Evolutionary conservation across 2,888 invertebrate genomes (phyloP).

Genomic region (Physocephala rufipes): DNA sequence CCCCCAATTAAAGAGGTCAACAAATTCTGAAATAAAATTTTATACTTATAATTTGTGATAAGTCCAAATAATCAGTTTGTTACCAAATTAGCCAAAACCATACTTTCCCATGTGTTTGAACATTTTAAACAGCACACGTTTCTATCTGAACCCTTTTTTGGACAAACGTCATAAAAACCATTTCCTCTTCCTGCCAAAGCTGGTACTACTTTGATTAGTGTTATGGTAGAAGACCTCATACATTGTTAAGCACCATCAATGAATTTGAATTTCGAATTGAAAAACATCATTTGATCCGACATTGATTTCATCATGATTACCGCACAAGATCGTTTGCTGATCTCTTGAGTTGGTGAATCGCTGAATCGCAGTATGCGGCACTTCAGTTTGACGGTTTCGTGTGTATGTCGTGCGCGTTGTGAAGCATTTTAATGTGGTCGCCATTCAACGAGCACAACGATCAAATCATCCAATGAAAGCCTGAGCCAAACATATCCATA

Average conservation of each 20-base stretch:
- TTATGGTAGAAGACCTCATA: not conserved
- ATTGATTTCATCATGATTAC: slow-evolving; percentile 30
- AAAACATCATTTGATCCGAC: slow-evolving; percentile 28
- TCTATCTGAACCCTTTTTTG: slow-evolving; percentile 7
- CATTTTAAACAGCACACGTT: too few relatives aligned
- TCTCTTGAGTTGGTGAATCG: slow-evolving; percentile 1
- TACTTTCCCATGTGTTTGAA: too few relatives aligned
- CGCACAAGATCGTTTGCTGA: slow-evolving; percentile 25
- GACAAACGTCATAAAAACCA: slow-evolving; percentile 10
- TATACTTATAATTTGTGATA: too few relatives aligned
- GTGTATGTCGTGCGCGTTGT: slow-evolving; percentile 16
- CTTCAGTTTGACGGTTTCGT: slow-evolving; percentile 3
- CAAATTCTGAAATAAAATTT: too few relatives aligned
- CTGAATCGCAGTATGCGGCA: slow-evolving; percentile 8
- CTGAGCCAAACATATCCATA: not conserved
- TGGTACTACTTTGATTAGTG: not conserved
- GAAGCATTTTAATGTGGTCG: slow-evolving; percentile 31
- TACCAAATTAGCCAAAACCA: too few relatives aligned
- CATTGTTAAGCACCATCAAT: not conserved
- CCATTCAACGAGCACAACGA: slow-evolving; percentile 16
- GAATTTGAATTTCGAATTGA: slow-evolving; percentile 28
- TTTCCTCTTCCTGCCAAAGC: slow-evolving; percentile 18
- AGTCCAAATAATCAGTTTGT: too few relatives aligned
- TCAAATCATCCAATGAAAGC: slow-evolving; percentile 25
- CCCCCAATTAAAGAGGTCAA: too few relatives aligned